Evolutionary conservation across 2,113 vertebrate genomes (phyloP).

Genomic region (Baryphthengus martii): DNA sequence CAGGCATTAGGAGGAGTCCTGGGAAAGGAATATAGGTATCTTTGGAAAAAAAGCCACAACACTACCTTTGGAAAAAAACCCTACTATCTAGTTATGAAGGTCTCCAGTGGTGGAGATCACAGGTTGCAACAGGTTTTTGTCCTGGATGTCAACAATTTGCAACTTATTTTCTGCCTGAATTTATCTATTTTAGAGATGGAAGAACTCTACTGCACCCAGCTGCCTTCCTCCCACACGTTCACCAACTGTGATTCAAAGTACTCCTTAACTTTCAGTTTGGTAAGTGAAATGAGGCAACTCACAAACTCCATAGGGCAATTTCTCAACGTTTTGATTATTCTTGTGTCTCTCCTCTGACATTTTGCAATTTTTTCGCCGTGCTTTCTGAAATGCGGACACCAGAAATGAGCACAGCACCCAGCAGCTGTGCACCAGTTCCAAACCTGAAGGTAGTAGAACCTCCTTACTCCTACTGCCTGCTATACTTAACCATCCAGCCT

Average conservation of each 20-base stretch:
- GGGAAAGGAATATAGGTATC: accelerated
- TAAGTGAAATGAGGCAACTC: neutral
- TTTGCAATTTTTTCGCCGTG: neutral
- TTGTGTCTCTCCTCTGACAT: neutral
- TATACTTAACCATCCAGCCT: neutral
- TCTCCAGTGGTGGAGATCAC: neutral
- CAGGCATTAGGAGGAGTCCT: neutral
- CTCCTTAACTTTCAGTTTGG: neutral
- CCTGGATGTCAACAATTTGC: neutral
- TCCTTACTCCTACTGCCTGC: conserved; percentile 27
- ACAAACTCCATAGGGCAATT: neutral
- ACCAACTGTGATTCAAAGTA: neutral
- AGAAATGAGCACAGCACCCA: neutral
- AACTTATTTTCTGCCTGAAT: neutral
- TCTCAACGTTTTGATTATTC: neutral
- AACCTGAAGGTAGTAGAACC: neutral
- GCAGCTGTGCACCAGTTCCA: neutral
- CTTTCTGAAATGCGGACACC: neutral
- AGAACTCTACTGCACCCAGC: neutral
- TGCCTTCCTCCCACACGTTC: neutral
- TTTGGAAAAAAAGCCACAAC: neutral
- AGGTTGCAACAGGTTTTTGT: neutral
- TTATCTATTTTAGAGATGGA: neutral
- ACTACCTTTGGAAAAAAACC: too few species aligned
- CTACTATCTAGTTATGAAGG: neutral